Base-by-base conservation (phyloP, 2,888 invertebrate species). In the Perizoma flavofasciatum region DNA sequence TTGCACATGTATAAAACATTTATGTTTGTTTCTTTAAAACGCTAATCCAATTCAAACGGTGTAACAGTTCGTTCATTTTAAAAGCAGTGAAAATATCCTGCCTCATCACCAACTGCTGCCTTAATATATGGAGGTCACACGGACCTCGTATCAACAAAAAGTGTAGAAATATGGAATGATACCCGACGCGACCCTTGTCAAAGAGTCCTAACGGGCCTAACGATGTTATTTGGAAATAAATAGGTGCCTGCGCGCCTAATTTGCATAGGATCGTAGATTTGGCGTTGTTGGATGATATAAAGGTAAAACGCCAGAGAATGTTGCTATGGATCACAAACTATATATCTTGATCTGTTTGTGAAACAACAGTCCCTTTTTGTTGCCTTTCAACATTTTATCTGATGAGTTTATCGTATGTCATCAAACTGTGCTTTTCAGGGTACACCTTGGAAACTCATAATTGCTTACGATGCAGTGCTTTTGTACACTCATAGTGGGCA, bases 111-210 rank as follows among this genome's bases (percentile, higher is more conserved):
- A 59, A 58, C 66, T 66, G 63, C 57, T 61, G 39, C 71, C 59
- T 61, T 83, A 82, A 83, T 81, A 77, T 82, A 84, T 83, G 82
- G 79, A 75, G 82, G 84, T 78, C 80, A 72, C 71, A 68, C 72
- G 68, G 71, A 72, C 74, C 79, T 77, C 76, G 75, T 74, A 64
- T 78, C 71, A 67, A 75, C 82, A 77, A 78, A 74, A 81, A 74
- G 75, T 78, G 81, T 74, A 72, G 75, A 84, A 84, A 82, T 83
- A 83, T 83, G 79, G 78, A 79, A 78, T 82, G 82, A 84, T 81
- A 80, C 75, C 66, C 66, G 52, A 56, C 66, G 49, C 76, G 74
- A 85, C 85, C 85, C 85, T 80, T 79, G 81, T 85, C 85, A 85
- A 80, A 79, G 67, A 70, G 65, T 65, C 70, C 70, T 69, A 74